Evolutionary conservation across 2,888 invertebrate species (phyloP).

Genomic region (Dorcus hopei): DNA sequence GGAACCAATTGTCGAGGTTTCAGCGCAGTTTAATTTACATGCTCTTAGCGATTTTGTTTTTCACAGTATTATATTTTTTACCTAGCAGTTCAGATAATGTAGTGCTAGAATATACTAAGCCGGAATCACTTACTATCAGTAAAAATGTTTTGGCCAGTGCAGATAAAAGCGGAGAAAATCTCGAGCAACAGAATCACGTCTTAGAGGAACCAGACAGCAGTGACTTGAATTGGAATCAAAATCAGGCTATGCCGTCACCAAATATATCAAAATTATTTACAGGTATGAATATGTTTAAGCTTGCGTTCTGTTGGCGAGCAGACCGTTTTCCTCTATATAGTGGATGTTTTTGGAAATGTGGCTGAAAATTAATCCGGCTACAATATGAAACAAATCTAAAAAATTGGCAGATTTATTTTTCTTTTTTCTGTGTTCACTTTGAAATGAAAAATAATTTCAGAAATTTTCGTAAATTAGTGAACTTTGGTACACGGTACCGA

Average conservation of each 20-base stretch:
- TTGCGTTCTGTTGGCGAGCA: too few species aligned
- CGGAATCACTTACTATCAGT: slow-evolving; percentile 29
- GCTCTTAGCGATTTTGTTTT: slow-evolving; percentile 54
- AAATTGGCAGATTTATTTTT: not conserved
- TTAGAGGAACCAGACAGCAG: slow-evolving; percentile 49
- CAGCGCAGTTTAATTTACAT: slow-evolving; percentile 76
- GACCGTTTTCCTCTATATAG: too few species aligned
- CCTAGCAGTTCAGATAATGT: slow-evolving; percentile 47
- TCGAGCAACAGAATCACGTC: slow-evolving; percentile 44
- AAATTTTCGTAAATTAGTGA: too few species aligned
- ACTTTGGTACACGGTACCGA: too few species aligned
- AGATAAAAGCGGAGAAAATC: slow-evolving; percentile 38
- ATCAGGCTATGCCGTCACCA: slow-evolving; percentile 38
- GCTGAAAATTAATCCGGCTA: too few species aligned
- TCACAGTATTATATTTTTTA: slow-evolving; percentile 61
- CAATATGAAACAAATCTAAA: too few species aligned
- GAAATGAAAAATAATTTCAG: too few species aligned
- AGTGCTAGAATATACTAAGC: slow-evolving; percentile 29
- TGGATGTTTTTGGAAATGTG: too few species aligned
- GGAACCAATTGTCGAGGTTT: slow-evolving; percentile 82
- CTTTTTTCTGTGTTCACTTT: not conserved
- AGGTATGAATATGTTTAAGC: slow-evolving; percentile 23
- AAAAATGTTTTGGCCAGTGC: slow-evolving; percentile 36
- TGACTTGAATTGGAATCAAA: slow-evolving; percentile 29
- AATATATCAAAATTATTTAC: slow-evolving; percentile 28